A percentile compares a stretch with the other conserved stretches of the same genome.
These are phyloP conservation scores for Crematogaster levior DNA, from an alignment of 2,888 invertebrate species.

Conservation along the genomic window DNA sequence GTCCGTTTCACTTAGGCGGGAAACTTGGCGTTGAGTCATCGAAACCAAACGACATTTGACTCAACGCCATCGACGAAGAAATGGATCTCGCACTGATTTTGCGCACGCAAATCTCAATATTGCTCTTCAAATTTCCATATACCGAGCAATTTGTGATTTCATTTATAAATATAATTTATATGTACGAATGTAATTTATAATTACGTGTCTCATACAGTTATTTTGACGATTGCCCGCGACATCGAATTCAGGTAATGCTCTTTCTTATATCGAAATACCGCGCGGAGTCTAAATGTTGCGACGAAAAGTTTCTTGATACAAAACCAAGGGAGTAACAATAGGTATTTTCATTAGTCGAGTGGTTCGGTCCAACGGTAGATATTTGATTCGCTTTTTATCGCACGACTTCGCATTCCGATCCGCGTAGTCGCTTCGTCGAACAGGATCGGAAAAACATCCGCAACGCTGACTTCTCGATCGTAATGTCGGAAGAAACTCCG, in stretches of 20 bases:
- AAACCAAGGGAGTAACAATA: constrained; percentile 76
- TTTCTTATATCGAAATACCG: constrained; percentile 60
- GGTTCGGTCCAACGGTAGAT: constrained; percentile 70
- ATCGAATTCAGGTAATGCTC: neutral
- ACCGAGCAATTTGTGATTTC: neutral
- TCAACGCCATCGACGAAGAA: neutral
- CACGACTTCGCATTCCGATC: constrained; percentile 76
- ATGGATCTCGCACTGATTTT: neutral
- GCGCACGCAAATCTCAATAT: neutral
- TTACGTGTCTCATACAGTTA: neutral
- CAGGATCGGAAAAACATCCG: constrained; percentile 77
- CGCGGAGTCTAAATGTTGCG: constrained; percentile 61
- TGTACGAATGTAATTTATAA: neutral
- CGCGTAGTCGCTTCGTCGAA: constrained; percentile 71
- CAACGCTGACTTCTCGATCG: constrained; percentile 69
- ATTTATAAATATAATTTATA: too few relatives aligned
- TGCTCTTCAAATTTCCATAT: neutral
- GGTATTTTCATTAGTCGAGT: constrained; percentile 80
- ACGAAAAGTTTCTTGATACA: constrained; percentile 67
- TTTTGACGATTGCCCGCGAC: neutral
- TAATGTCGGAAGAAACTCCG: constrained; percentile 72
- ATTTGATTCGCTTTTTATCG: constrained; percentile 80
- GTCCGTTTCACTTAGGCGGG: neutral
- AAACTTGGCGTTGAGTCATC: neutral
- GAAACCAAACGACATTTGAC: neutral